Conservation (phyloP, 2,113 vertebrate species). For the Nanorana parkeri region DNA sequence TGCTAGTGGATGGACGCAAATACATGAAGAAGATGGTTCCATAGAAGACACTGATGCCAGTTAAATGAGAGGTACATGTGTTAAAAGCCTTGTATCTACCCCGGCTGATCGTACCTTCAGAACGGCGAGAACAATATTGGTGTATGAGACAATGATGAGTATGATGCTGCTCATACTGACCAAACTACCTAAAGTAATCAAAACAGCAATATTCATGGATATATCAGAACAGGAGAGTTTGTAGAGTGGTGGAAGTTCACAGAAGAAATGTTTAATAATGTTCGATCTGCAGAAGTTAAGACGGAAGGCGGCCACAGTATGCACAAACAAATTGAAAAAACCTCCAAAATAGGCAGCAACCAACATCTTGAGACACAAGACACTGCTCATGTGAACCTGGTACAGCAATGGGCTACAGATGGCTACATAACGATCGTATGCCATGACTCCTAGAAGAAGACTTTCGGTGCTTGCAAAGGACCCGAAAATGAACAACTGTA, state of each 20-base stretch:
- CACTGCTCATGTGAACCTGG: not conserved
- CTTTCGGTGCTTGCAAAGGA: conserved; percentile 1
- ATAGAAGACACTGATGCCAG: not conserved
- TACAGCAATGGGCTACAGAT: conserved; percentile 26
- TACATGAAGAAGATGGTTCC: conserved; percentile 28
- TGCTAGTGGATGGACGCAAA: not conserved
- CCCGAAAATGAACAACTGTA: conserved; percentile 22
- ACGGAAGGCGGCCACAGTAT: not conserved
- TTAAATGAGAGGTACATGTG: conserved; percentile 30
- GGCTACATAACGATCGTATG: conserved; percentile 38
- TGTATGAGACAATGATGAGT: conserved; percentile 3
- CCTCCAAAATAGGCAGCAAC: not conserved
- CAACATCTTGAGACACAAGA: not conserved
- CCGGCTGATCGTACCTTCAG: not conserved
- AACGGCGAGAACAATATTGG: not conserved
- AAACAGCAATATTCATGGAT: not conserved
- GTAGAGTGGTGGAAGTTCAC: conserved; percentile 15
- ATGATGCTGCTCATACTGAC: not conserved
- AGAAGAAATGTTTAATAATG: conserved; percentile 10
- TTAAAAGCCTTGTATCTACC: conserved; percentile 25
- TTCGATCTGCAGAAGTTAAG: not conserved
- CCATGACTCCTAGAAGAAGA: conserved; percentile 8
- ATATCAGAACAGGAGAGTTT: conserved; percentile 34
- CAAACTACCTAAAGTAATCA: conserved; percentile 12
- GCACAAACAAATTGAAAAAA: not conserved